Evolutionary conservation across 2,797 vertebrate species (phyloP).

Genomic region (Leptatherina wallacei): DNA sequence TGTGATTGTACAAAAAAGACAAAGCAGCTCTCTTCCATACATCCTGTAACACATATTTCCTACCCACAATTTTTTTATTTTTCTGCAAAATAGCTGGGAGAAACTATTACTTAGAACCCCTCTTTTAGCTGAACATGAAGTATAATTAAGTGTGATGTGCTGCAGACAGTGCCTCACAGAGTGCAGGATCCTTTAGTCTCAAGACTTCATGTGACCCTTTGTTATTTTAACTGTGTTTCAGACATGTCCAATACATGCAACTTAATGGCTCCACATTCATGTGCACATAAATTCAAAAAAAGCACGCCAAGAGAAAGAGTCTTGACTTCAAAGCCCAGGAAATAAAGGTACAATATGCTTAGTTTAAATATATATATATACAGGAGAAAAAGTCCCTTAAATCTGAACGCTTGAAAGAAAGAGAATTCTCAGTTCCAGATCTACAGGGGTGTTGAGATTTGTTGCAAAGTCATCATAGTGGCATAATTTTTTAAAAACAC

Average conservation of each 20-base stretch:
- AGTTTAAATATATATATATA: neutral
- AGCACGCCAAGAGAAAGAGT: neutral
- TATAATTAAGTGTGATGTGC: constrained; percentile 2
- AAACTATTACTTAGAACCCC: neutral
- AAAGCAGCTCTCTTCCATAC: neutral
- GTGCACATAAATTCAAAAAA: neutral
- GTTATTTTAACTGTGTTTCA: constrained; percentile 29
- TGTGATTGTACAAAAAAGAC: neutral
- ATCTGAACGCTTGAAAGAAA: neutral
- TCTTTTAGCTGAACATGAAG: neutral
- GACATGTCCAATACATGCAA: constrained; percentile 14
- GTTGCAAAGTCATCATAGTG: neutral
- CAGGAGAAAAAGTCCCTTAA: neutral
- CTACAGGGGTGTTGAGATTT: neutral
- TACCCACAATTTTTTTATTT: neutral
- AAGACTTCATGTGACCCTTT: constrained; percentile 24
- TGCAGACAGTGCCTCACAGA: constrained; percentile 18
- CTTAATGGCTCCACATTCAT: constrained; percentile 14
- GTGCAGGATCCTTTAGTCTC: constrained; percentile 8
- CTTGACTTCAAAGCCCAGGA: constrained; percentile 16
- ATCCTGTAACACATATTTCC: neutral
- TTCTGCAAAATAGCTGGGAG: constrained; percentile 2
- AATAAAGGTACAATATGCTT: neutral
- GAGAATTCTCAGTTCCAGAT: neutral
- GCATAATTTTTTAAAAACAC: neutral